Percentiles rank a stretch among this genome's conserved stretches.
Evolutionary conservation across 2,797 vertebrate species (phyloP).

Genomic region (Danio albolineatus): DNA sequence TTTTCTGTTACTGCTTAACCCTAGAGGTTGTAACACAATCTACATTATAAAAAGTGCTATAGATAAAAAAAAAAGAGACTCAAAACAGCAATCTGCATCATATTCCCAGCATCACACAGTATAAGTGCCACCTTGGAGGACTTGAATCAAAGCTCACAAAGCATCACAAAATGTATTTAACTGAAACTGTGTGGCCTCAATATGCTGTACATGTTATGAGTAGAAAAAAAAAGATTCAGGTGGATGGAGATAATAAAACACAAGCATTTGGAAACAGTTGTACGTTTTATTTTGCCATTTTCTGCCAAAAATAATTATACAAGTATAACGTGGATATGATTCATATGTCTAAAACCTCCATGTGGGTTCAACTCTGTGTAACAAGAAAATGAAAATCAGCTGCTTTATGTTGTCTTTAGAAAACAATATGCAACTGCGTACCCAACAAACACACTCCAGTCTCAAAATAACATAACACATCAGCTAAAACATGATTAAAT

Average conservation of each 20-base stretch:
- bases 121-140: slow-evolving; percentile 5
- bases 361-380: slow-evolving; percentile 1
- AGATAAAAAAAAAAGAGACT: too few relatives aligned
- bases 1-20: too few relatives aligned
- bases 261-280: neutral
- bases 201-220: neutral
- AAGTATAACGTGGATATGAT: neutral
- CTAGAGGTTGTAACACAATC: too few relatives aligned
- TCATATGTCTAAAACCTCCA: neutral
- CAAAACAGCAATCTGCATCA: neutral
- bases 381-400: neutral
- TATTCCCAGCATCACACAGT: neutral
- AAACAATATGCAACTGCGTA: neutral
- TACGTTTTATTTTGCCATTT: slow-evolving; percentile 16
- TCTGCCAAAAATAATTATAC: neutral
- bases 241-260: neutral
- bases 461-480: slow-evolving; percentile 21
- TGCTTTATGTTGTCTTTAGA: neutral
- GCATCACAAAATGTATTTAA: neutral
- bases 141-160: neutral
- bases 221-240: neutral
- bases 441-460: neutral
- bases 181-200: neutral
- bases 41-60: too few relatives aligned
- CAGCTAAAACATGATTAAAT: slow-evolving; percentile 34